Conservation (phyloP, 2,888 invertebrate species). For the Acronicta psi region DNA sequence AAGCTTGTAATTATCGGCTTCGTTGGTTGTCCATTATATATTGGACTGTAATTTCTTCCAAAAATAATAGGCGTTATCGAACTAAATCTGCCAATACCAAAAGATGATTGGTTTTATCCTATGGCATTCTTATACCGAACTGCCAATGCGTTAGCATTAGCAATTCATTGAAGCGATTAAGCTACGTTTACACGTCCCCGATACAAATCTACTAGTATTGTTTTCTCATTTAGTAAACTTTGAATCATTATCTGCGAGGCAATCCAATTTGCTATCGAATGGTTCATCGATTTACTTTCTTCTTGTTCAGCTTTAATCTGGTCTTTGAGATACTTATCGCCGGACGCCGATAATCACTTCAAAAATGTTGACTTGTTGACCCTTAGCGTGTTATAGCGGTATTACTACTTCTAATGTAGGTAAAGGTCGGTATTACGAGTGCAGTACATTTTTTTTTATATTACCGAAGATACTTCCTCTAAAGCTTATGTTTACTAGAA, state of each 20-base stretch:
- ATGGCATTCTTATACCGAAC: conserved; percentile 31
- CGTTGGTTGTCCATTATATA: conserved; percentile 36
- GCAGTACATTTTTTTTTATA: conserved; percentile 13
- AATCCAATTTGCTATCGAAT: conserved; percentile 55
- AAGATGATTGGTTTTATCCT: conserved; percentile 40
- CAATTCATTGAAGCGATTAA: conserved; percentile 58
- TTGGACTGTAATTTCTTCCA: conserved; percentile 46
- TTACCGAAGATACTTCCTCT: background rate
- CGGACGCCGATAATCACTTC: conserved; percentile 47
- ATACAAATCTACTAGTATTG: conserved; percentile 65
- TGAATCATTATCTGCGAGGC: conserved; percentile 68
- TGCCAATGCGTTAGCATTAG: conserved; percentile 47
- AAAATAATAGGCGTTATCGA: conserved; percentile 49
- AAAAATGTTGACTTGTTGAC: conserved; percentile 51
- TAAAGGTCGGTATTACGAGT: conserved; percentile 35
- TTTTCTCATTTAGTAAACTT: conserved; percentile 62
- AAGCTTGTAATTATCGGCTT: conserved; percentile 62
- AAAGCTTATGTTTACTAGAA: conserved; percentile 29
- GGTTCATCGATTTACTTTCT: conserved; percentile 71
- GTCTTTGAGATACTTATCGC: conserved; percentile 56
- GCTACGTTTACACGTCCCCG: conserved; percentile 66
- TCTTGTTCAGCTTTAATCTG: conserved; percentile 59
- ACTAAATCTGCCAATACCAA: conserved; percentile 55
- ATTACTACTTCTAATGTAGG: conserved; percentile 34
- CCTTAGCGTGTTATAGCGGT: conserved; percentile 42